These are phyloP conservation scores for Pollenia amentaria DNA, from an alignment of 2,888 invertebrate species.

Conservation along the genomic window DNA sequence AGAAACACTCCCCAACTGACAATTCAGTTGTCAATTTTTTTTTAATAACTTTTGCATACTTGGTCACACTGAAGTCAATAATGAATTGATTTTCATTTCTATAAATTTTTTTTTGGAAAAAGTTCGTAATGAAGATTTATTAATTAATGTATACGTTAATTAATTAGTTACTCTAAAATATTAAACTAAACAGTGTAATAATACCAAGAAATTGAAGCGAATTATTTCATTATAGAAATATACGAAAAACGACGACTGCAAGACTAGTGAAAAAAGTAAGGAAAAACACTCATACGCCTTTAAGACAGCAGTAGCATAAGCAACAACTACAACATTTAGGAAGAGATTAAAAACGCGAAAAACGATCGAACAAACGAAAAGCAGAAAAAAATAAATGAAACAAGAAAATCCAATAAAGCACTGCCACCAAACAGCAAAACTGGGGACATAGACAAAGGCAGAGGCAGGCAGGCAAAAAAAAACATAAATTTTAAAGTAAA, in stretches of 20 bases:
- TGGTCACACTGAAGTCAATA: slow-evolving; percentile 65
- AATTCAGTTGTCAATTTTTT: slow-evolving; percentile 51
- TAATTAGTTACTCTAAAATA: slow-evolving; percentile 53
- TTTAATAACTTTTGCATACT: slow-evolving; percentile 59
- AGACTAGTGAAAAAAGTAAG: slow-evolving; percentile 71
- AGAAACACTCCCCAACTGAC: slow-evolving; percentile 18
- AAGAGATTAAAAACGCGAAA: slow-evolving; percentile 70
- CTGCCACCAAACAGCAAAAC: slow-evolving; percentile 64
- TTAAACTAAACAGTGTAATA: slow-evolving; percentile 70
- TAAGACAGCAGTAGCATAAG: slow-evolving; percentile 74
- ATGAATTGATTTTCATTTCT: slow-evolving; percentile 73
- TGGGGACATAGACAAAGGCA: slow-evolving; percentile 64
- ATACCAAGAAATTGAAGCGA: slow-evolving; percentile 58
- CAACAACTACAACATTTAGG: slow-evolving; percentile 69
- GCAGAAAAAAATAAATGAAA: slow-evolving; percentile 55
- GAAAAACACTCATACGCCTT: slow-evolving; percentile 77
- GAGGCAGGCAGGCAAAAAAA: slow-evolving; percentile 37
- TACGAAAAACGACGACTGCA: slow-evolving; percentile 69
- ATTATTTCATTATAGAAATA: slow-evolving; percentile 66
- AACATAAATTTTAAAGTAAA: background rate
- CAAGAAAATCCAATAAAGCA: slow-evolving; percentile 72
- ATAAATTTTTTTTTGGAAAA: slow-evolving; percentile 57
- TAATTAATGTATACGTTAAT: slow-evolving; percentile 60
- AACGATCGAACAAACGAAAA: slow-evolving; percentile 70
- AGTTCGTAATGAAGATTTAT: slow-evolving; percentile 66